phyloP scores from a whole-genome alignment of 2,888 invertebrate species.

The Andrena marginata region DNA sequence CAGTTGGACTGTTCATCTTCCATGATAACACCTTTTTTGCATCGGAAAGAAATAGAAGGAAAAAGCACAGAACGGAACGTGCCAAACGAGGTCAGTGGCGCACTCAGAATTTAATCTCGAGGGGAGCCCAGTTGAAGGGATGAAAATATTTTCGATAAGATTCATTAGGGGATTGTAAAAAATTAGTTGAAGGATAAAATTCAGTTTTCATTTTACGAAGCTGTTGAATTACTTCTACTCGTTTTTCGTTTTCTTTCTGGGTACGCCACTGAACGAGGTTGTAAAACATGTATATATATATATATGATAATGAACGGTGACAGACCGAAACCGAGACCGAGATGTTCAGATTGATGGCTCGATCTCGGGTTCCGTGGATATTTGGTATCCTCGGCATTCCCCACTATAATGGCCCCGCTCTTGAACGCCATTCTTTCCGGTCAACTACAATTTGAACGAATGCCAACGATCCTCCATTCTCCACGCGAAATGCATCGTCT shows the following conservation, averaged over 20 bases:
- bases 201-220: too few species aligned
- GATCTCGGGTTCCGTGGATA: conserved; percentile 37
- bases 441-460: conserved; percentile 43
- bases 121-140: too few species aligned
- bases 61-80: neutral
- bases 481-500: conserved; percentile 47
- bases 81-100: too few species aligned
- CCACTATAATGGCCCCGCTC: conserved; percentile 67
- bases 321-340: neutral
- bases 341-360: conserved; percentile 36
- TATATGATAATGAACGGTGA: too few species aligned
- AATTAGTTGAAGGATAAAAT: too few species aligned
- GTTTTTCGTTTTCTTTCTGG: too few species aligned
- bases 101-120: too few species aligned
- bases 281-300: neutral
- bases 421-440: conserved; percentile 44
- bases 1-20: neutral
- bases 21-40: neutral
- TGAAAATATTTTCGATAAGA: too few species aligned
- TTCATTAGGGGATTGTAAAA: too few species aligned
- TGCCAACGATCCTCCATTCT: conserved; percentile 44
- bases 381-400: conserved; percentile 63
- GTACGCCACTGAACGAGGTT: neutral
- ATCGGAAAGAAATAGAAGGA: neutral
- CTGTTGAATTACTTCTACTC: too few species aligned